phyloP scores from a whole-genome alignment of 2,113 vertebrate species.

The Zapus hudsonius region DNA sequence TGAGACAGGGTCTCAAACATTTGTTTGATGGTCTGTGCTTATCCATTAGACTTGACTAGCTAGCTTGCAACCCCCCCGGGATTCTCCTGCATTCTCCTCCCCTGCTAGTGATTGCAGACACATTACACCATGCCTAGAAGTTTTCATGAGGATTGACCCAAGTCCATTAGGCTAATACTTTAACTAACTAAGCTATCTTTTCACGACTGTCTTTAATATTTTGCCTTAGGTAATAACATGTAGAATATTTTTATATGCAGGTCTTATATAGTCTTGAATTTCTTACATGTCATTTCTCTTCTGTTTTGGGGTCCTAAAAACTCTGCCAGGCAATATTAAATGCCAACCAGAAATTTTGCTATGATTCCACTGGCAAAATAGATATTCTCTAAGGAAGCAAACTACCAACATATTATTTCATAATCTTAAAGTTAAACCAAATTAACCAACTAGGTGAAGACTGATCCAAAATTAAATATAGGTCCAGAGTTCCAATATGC shows the following conservation, averaged over 20 bases:
- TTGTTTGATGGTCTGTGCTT: too few relatives aligned
- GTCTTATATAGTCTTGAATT: background rate
- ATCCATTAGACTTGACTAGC: too few relatives aligned
- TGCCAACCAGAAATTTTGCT: constrained; percentile 42
- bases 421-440: constrained; percentile 67
- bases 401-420: constrained; percentile 59
- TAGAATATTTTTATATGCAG: background rate
- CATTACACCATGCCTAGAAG: too few relatives aligned
- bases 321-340: constrained; percentile 25
- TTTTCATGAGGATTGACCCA: too few relatives aligned
- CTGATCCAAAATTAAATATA: constrained; percentile 56
- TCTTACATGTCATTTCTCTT: constrained; percentile 36
- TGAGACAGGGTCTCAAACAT: too few relatives aligned
- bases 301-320: constrained; percentile 23
- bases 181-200: too few relatives aligned
- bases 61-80: too few relatives aligned
- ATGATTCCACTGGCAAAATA: constrained; percentile 56
- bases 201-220: background rate
- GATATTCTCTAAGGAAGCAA: constrained; percentile 68
- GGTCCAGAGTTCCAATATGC: constrained; percentile 55
- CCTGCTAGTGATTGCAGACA: too few relatives aligned
- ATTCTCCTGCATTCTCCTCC: too few relatives aligned
- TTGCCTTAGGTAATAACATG: background rate
- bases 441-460: constrained; percentile 71
- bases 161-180: too few relatives aligned